Conservation (phyloP, 2,113 vertebrate species). For the Varanus komodoensis region DNA sequence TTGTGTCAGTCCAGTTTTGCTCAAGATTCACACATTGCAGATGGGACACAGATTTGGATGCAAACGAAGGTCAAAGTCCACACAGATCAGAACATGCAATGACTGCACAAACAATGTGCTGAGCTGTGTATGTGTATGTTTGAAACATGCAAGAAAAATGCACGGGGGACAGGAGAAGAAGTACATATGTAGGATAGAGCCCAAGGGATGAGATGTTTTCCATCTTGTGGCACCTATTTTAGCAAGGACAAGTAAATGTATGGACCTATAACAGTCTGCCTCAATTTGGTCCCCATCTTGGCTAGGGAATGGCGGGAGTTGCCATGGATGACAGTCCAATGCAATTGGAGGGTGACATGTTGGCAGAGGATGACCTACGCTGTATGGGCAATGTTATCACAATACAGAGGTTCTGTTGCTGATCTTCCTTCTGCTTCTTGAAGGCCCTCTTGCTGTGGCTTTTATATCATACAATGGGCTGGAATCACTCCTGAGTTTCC, state of each 20-base stretch:
- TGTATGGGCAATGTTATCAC: too few relatives aligned
- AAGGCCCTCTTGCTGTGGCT: constrained; percentile 23
- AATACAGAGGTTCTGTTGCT: background rate
- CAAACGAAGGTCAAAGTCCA: too few relatives aligned
- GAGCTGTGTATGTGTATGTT: too few relatives aligned
- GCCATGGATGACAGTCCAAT: too few relatives aligned
- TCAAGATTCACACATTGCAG: too few relatives aligned
- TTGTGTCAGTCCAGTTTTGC: too few relatives aligned
- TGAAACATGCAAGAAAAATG: background rate
- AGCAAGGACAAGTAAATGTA: background rate
- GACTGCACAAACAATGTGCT: too few relatives aligned
- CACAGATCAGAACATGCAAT: too few relatives aligned
- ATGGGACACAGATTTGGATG: too few relatives aligned
- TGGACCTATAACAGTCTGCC: background rate
- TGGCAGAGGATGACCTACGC: background rate
- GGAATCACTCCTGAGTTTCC: background rate
- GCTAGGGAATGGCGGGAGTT: too few relatives aligned
- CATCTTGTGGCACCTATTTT: background rate
- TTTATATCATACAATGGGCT: constrained; percentile 19
- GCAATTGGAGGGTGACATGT: background rate
- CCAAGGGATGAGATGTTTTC: background rate
- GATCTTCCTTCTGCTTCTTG: background rate
- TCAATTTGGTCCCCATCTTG: too few relatives aligned
- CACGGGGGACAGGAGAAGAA: background rate
- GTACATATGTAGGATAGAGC: background rate